phyloP scores from a whole-genome alignment of 2,888 invertebrate species.

The Oxyteleia sp. region DNA sequence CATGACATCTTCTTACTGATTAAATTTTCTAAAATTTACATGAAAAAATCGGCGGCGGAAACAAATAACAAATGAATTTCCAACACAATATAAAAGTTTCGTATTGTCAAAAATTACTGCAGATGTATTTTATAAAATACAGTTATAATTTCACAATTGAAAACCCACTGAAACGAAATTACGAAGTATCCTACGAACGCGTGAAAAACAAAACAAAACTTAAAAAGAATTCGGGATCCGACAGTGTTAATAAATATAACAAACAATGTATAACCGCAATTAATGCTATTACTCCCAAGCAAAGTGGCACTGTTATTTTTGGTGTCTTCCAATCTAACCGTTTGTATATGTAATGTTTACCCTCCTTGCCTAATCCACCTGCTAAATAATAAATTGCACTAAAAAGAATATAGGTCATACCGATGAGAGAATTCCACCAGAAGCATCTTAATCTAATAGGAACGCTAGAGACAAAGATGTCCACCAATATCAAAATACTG shows the following conservation, averaged over 20 bases:
- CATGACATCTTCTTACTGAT: too few relatives aligned
- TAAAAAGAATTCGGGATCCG: neutral
- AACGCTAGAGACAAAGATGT: constrained; percentile 91
- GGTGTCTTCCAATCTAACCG: constrained; percentile 93
- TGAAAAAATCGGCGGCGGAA: too few relatives aligned
- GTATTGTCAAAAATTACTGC: neutral
- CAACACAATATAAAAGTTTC: too few relatives aligned
- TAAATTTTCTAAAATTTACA: too few relatives aligned
- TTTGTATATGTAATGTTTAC: constrained; percentile 91
- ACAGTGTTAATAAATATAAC: constrained; percentile 18
- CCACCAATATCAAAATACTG: constrained; percentile 92
- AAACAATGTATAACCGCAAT: constrained; percentile 88
- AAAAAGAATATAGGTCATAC: constrained; percentile 90
- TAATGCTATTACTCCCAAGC: constrained; percentile 89
- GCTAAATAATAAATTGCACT: constrained; percentile 91
- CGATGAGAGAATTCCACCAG: constrained; percentile 90
- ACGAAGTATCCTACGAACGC: neutral
- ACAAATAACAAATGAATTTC: too few relatives aligned
- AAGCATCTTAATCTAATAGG: constrained; percentile 91
- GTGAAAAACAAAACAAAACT: neutral
- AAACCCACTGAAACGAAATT: neutral
- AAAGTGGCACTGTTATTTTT: constrained; percentile 89
- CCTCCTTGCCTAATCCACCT: constrained; percentile 91
- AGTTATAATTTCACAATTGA: neutral
- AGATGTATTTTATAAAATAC: neutral